A percentile compares a stretch with the other conserved stretches of the same genome.
Evolutionary conservation across 1,140 invertebrate genomes (phyloP).

Genomic region (Paracyclopina nana): DNA sequence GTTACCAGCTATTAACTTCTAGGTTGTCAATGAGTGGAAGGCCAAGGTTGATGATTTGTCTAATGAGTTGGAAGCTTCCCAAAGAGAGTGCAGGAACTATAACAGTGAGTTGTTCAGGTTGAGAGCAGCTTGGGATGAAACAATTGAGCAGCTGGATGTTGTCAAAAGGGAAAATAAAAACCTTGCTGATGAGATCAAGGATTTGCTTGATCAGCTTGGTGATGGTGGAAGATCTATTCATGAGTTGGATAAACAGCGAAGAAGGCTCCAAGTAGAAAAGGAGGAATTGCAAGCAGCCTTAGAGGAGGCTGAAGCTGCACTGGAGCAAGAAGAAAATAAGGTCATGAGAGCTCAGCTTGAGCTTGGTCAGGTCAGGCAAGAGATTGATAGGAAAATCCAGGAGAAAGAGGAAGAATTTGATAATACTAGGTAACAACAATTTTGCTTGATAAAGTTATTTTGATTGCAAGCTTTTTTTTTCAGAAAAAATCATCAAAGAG

Average conservation of each 20-base stretch:
- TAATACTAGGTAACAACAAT: constrained; percentile 30
- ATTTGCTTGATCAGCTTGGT: constrained; percentile 36
- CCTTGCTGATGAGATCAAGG: constrained; percentile 35
- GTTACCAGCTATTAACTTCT: not conserved
- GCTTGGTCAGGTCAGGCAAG: constrained; percentile 34
- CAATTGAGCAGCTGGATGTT: constrained; percentile 6
- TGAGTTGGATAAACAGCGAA: constrained; percentile 36
- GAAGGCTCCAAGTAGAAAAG: constrained; percentile 39
- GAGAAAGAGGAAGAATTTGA: constrained; percentile 46
- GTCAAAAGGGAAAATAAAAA: constrained; percentile 36
- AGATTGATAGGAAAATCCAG: constrained; percentile 37
- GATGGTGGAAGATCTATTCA: constrained; percentile 36
- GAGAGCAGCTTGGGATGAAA: constrained; percentile 7
- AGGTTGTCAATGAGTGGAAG: constrained; percentile 47
- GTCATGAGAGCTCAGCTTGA: constrained; percentile 27
- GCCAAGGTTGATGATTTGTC: constrained; percentile 35
- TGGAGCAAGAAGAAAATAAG: constrained; percentile 35
- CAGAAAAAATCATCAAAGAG: constrained; percentile 37
- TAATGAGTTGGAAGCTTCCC: constrained; percentile 30
- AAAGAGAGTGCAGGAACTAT: constrained; percentile 11
- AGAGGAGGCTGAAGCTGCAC: constrained; percentile 38
- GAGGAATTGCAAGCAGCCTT: constrained; percentile 39
- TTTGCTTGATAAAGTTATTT: constrained; percentile 23
- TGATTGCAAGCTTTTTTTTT: constrained; percentile 20
- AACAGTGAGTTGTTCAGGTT: constrained; percentile 8